Evolutionary conservation across 2,888 invertebrate genomes (phyloP), one percentile per base, ranked within the genome.

Genomic region (Oegoconia quadripuncta): DNA sequence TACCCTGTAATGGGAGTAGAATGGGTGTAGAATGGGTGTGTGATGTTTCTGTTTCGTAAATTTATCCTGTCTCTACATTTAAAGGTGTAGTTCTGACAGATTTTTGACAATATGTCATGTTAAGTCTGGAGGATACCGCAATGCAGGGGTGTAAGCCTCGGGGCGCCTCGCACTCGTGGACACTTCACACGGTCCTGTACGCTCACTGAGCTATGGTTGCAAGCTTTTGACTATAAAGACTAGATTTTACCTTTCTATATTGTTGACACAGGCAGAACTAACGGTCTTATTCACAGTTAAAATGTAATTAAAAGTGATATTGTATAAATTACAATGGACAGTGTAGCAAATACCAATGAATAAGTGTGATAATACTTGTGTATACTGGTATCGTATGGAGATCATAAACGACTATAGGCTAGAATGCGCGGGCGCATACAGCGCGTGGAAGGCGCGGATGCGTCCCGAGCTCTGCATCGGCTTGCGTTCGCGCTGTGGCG

Each of bases 401-500:
- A 39, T 37, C 42, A 30, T 12, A 22, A 33, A 34, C 25, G 3
- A 22, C 5, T 12, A 37, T 37, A 30, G 36, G 42, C 48, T 42
- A 44, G 53, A 63, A 79, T 83, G 86, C 69, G 73, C 50, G 74
- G 70, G 59, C 71, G 57, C 60, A 57, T 32, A 37, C 36, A 63
- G 63, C 55, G 59, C 56, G 59, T 59, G 43, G 56, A 55, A 37
- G 79, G 80, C 41, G 78, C 76, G 55, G 89, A 90, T 32, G 90
- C 90, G 8, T 89, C 89, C 50, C 89, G 90, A 41, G 83, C 92
- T 52, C 80, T 93, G 45, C 92, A 93, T 59, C 89, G 92, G 40
- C 89, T 93, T 22, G 93, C 93, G 25, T 93, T 93, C 62, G 92
- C 93, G 18, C 86, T 93, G 44, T 93, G 93, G 93, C 91, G 93